phyloP scores from a whole-genome alignment of 2,888 invertebrate genomes.

The Aphidius colemani region DNA sequence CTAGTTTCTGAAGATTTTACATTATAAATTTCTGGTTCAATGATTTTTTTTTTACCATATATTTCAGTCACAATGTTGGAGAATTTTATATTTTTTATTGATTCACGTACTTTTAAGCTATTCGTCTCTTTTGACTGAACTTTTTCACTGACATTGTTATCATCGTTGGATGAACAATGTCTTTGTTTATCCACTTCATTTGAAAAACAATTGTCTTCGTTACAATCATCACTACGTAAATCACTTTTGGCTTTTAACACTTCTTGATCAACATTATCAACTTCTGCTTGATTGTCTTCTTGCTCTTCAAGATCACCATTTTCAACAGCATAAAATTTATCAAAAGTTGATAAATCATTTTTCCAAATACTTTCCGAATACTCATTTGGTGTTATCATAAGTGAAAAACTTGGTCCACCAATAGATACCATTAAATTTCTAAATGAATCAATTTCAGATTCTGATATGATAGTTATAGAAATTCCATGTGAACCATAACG shows the following conservation, averaged over 20 bases:
- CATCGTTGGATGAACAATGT: no score
- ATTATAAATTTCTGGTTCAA: neutral
- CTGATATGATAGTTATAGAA: conserved; percentile 75
- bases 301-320: conserved; percentile 16
- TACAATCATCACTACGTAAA: no score
- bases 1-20: conserved; percentile 8
- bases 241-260: neutral
- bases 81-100: no score
- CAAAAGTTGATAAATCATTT: conserved; percentile 40
- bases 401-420: conserved; percentile 62
- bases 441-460: conserved; percentile 68
- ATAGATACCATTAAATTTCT: conserved; percentile 65
- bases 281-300: conserved; percentile 28
- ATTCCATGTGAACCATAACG: conserved; percentile 87
- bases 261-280: neutral
- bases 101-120: no score
- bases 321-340: conserved; percentile 35
- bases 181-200: no score
- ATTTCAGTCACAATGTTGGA: no score
- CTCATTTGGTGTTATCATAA: conserved; percentile 61
- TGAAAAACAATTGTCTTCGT: no score
- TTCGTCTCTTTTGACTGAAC: no score
- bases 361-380: conserved; percentile 51
- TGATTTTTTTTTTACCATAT: no score
- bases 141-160: no score